These are phyloP conservation scores for Hyperoplus immaculatus DNA, from an alignment of 2,797 vertebrate genomes.

Conservation along the genomic window DNA sequence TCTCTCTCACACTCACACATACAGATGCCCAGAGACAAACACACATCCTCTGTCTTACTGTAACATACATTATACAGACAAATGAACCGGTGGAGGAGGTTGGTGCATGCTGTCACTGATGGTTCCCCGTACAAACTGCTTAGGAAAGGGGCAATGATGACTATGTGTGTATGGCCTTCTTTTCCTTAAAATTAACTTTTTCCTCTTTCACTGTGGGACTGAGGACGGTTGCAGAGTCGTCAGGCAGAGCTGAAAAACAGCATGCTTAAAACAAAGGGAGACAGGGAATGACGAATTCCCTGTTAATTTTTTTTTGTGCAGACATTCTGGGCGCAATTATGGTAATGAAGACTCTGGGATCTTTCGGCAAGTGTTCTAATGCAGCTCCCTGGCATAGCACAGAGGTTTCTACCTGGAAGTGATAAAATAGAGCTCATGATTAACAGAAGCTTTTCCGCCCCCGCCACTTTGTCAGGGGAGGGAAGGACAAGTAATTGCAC, in stretches of 20 bases:
- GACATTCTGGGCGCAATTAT: constrained; percentile 78
- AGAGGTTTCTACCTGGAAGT: constrained; percentile 72
- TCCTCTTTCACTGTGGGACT: constrained; percentile 43
- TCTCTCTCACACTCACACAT: constrained; percentile 21
- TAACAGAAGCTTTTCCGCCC: constrained; percentile 81
- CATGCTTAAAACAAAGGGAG: constrained; percentile 52
- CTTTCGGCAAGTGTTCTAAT: constrained; percentile 72
- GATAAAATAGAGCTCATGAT: constrained; percentile 80
- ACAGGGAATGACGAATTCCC: constrained; percentile 60
- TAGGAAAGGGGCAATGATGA: constrained; percentile 49
- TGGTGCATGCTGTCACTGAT: constrained; percentile 40
- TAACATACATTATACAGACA: constrained; percentile 67
- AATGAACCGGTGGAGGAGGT: constrained; percentile 63
- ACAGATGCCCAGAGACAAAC: constrained; percentile 39
- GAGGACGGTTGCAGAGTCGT: constrained; percentile 49
- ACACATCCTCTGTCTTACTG: constrained; percentile 53
- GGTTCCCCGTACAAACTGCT: constrained; percentile 49
- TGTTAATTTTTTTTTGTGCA: constrained; percentile 47
- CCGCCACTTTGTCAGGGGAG: constrained; percentile 76
- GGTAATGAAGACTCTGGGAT: constrained; percentile 65
- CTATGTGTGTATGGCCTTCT: constrained; percentile 58
- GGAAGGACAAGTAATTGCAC: constrained; percentile 79
- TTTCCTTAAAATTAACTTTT: constrained; percentile 74
- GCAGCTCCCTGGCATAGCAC: constrained; percentile 60
- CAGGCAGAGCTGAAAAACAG: constrained; percentile 49